Evolutionary conservation across 2,113 vertebrate species (phyloP).

Genomic region (Kryptolebias marmoratus): DNA sequence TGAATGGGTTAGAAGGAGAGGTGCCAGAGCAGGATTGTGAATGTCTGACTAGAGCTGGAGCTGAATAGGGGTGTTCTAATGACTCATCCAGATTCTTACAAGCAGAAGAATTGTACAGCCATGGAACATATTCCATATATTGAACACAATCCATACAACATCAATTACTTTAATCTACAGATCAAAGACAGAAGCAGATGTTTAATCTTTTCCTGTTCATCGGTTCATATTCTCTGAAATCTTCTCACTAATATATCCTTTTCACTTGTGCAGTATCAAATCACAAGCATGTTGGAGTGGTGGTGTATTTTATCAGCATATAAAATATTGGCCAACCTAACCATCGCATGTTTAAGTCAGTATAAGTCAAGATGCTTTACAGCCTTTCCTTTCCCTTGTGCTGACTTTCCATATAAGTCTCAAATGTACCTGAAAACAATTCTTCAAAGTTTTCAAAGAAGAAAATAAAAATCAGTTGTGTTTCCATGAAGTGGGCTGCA

Average conservation of each 20-base stretch:
- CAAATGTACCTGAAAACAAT: background rate
- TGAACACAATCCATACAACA: conserved; percentile 53
- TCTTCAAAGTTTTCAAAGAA: background rate
- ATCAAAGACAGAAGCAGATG: conserved; percentile 63
- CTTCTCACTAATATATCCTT: conserved; percentile 21
- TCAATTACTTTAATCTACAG: conserved; percentile 67
- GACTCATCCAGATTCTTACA: conserved; percentile 76
- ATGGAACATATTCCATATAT: conserved; percentile 60
- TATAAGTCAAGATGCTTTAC: background rate
- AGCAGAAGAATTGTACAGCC: conserved; percentile 60
- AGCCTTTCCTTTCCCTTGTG: background rate
- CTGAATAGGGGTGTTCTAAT: conserved; percentile 54
- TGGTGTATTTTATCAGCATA: conserved; percentile 17
- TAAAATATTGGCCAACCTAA: conserved; percentile 12
- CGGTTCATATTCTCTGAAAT: conserved; percentile 42
- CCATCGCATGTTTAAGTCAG: conserved; percentile 3
- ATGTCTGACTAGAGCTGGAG: conserved; percentile 64
- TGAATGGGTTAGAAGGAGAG: conserved; percentile 66
- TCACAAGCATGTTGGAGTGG: conserved; percentile 24
- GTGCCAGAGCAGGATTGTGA: conserved; percentile 76
- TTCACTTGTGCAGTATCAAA: conserved; percentile 12
- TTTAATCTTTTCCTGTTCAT: conserved; percentile 58
- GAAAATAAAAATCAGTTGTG: background rate
- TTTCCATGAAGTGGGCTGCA: background rate
- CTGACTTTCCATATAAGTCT: conserved; percentile 10